Evolutionary conservation across 2,113 vertebrate genomes (phyloP).

Genomic region (Istiophorus platypterus): DNA sequence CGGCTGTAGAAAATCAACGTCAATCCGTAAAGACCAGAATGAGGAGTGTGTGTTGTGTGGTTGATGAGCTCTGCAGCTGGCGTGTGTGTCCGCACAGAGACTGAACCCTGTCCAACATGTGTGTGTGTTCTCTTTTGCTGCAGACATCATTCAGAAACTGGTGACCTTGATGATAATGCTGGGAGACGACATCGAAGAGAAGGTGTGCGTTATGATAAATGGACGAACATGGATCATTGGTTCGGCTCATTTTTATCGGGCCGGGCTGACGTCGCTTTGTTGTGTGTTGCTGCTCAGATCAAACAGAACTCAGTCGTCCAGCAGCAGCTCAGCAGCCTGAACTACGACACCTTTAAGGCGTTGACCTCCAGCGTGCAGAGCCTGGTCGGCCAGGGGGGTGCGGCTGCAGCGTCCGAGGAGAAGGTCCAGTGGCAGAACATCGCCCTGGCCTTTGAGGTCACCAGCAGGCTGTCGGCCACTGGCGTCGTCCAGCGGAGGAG

Average conservation of each 20-base stretch:
- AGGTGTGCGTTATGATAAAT: conserved; percentile 26
- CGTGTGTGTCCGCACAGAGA: no score
- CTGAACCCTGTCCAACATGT: no score
- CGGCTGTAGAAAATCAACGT: no score
- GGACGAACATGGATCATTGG: background rate
- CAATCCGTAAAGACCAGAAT: no score
- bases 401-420: background rate
- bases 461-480: conserved; percentile 45
- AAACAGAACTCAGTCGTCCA: conserved; percentile 21
- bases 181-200: conserved; percentile 53
- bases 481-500: conserved; percentile 59
- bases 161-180: conserved; percentile 51
- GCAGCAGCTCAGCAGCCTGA: conserved; percentile 21
- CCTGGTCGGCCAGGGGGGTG: background rate
- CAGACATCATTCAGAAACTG: conserved; percentile 40
- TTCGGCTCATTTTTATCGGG: background rate
- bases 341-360: conserved; percentile 50
- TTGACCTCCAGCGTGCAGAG: conserved; percentile 25
- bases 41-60: no score
- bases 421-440: conserved; percentile 30
- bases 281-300: conserved; percentile 36
- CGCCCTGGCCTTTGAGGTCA: conserved; percentile 64
- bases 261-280: background rate
- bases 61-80: no score
- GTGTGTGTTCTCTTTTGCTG: background rate